Evolutionary conservation across 2,888 invertebrate species (phyloP), one percentile per base, ranked within the genome.

Genomic region (Scaptomyza cyrtandrae): DNA sequence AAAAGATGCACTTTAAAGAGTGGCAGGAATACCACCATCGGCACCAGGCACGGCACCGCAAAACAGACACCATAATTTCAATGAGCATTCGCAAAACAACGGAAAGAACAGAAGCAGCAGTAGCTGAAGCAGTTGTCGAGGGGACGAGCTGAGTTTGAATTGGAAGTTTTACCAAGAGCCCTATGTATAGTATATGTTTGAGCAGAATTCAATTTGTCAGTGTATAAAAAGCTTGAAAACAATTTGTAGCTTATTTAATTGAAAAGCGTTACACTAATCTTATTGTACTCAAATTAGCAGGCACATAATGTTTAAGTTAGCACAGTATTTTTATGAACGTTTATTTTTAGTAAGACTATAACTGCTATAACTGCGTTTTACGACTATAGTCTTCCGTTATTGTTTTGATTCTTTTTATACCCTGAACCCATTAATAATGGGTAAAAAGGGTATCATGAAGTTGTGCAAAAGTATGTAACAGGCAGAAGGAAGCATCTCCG

Each of bases 1-100:
- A 90, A 71, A 91, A 90, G 60, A 76, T 80, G 64, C 91, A 91
- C 59, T 90, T 88, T 24, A 87, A 88, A 39, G 91, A 91, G 62
- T 91, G 90, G 90, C 90, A 90, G 50, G 90, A 89, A 59, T 61
- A 61, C 6, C 80, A 85, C 7, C 52, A 59, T 29, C 69, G 60
- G 43, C 64, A 81, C 13, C 44, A 71, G 4, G 13, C 64, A 0
- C 68, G 69, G 1, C 16, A 60, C 6, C 69, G 75, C 2, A 80
- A 71, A 24, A 29, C 50, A 0, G 80, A 85, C n/a, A 77, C 79
- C 0, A 82, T 82, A 1, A 85, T 82, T 19, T 48, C 82, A 0
- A 74, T 63, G 1, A 85, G 83, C 14, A 74, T 80, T 24, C 65
- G 84, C 13, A 84, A 86, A 55, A 86, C 83, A 19, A 86, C 78